phyloP scores from a whole-genome alignment of 1,140 invertebrate genomes.

The Archivesica marissinica region DNA sequence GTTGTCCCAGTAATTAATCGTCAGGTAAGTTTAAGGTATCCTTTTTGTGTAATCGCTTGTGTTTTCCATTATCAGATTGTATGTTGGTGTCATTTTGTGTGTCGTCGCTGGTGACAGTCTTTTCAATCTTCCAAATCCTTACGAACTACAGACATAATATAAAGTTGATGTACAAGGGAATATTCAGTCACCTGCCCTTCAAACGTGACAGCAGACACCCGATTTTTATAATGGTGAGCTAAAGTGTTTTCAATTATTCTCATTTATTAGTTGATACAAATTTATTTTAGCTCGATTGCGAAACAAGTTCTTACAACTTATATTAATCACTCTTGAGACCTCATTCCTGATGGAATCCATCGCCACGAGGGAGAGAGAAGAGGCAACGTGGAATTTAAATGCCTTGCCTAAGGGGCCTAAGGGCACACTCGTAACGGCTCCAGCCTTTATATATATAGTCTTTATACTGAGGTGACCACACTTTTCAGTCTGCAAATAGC shows the following conservation, averaged over 20 bases:
- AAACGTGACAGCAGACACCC: background rate
- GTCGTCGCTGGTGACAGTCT: conserved; percentile 18
- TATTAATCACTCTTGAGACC: too few species aligned
- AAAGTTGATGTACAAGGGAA: conserved; percentile 18
- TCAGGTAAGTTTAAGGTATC: background rate
- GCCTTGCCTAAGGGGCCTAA: background rate
- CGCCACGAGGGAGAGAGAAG: background rate
- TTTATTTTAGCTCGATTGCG: background rate
- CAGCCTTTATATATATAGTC: too few species aligned
- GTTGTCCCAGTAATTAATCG: background rate
- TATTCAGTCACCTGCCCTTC: conserved; percentile 1
- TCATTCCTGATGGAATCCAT: too few species aligned
- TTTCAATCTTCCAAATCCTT: conserved; percentile 20
- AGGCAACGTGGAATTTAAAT: background rate
- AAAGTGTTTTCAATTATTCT: background rate
- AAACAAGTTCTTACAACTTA: too few species aligned
- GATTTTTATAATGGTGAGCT: conserved; percentile 6
- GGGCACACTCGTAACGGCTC: too few species aligned
- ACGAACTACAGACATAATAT: conserved; percentile 30
- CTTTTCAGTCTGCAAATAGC: too few species aligned
- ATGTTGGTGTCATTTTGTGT: conserved; percentile 5
- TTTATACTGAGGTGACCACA: too few species aligned
- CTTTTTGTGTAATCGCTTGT: background rate
- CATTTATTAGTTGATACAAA: background rate
- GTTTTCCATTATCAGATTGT: conserved; percentile 19